Conservation (phyloP, 2,888 invertebrate genomes). For the Andrena camellia region DNA sequence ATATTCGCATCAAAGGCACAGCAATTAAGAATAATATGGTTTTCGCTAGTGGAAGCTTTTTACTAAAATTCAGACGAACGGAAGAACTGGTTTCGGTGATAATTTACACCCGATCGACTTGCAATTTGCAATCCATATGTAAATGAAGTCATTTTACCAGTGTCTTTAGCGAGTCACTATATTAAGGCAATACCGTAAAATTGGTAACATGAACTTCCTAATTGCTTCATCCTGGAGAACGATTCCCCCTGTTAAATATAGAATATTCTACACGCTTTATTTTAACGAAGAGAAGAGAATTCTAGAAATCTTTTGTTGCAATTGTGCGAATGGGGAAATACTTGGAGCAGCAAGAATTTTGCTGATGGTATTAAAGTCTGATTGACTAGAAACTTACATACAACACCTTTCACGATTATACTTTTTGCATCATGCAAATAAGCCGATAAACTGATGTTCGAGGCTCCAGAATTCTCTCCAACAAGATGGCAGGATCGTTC, state of each 20-base stretch:
- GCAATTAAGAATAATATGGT: background rate
- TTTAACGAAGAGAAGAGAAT: too few species aligned
- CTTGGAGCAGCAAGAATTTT: too few species aligned
- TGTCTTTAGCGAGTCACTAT: background rate
- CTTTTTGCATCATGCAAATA: constrained; percentile 7
- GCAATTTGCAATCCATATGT: background rate
- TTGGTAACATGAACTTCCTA: too few species aligned
- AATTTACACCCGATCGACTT: background rate
- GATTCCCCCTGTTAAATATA: too few species aligned
- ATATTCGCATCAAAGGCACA: background rate
- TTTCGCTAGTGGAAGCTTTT: background rate
- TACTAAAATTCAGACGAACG: background rate
- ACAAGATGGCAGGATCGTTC: constrained; percentile 21
- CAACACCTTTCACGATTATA: too few species aligned
- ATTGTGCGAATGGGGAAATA: too few species aligned
- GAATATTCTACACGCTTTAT: too few species aligned
- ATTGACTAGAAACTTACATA: too few species aligned
- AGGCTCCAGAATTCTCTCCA: constrained; percentile 21
- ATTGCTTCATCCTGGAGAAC: too few species aligned
- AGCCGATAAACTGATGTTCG: constrained; percentile 20
- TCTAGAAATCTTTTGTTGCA: too few species aligned
- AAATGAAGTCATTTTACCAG: background rate
- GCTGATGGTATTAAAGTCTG: too few species aligned
- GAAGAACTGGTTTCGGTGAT: background rate
- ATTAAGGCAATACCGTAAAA: too few species aligned